Percentiles rank a stretch among this genome's conserved stretches.
These are phyloP conservation scores for Spatula clypeata DNA, from an alignment of 2,797 vertebrate genomes.

Conservation along the genomic window DNA sequence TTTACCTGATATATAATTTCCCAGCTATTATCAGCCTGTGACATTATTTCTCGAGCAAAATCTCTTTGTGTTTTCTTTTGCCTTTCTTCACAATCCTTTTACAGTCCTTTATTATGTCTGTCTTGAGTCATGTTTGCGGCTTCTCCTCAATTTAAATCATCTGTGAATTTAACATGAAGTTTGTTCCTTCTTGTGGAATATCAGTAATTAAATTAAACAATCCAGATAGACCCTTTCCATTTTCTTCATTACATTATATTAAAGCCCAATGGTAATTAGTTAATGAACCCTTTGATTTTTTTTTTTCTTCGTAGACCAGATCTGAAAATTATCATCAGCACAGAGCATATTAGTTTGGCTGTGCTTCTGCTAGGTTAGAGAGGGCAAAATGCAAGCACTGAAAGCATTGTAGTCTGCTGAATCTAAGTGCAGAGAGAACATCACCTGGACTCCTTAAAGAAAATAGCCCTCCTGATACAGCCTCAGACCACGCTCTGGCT, in stretches of 20 bases:
- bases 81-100: background rate
- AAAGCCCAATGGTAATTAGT: slow-evolving; percentile 7
- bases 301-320: background rate
- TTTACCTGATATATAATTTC: background rate
- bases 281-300: background rate
- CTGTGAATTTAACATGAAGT: background rate
- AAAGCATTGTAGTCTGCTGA: background rate
- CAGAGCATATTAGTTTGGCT: background rate
- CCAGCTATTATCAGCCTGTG: background rate
- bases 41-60: background rate
- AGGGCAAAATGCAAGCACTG: background rate
- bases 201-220: slow-evolving; percentile 30
- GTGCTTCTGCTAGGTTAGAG: background rate
- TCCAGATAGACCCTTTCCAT: background rate
- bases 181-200: background rate
- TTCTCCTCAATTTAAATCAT: slow-evolving; percentile 9
- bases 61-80: background rate
- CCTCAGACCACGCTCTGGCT: background rate
- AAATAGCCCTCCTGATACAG: background rate
- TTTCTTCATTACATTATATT: background rate
- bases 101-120: background rate
- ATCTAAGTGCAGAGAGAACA: background rate
- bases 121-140: background rate
- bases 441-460: background rate
- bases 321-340: background rate